Evolutionary conservation across 2,888 invertebrate genomes (phyloP), one percentile per base, ranked within the genome.

Genomic region (Bhutanitis thaidina): DNA sequence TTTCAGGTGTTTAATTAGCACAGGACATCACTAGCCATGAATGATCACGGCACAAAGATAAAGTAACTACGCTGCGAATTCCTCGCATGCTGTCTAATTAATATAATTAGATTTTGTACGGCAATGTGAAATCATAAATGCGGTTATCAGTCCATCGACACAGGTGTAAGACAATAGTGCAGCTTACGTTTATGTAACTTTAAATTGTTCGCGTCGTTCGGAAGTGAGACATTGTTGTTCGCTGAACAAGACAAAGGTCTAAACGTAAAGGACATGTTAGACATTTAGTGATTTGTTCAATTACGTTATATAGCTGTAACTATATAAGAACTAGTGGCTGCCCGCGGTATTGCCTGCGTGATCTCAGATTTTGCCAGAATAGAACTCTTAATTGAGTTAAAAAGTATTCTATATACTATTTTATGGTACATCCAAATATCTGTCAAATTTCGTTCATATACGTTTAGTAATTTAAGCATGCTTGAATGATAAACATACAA

Each of bases 71-170:
- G 32, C 9, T 35, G 29, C 29, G 16, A 49, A 41, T 41, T 10
- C 48, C 48, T 47, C 15, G 41, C 36, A 35, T 41, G 41, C 29
- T 32, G 15, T 15, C 7, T 15, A 36, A 41, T 41, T 41, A 49
- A 12, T 16, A 16, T 16, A 47, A 47, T 47, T 39, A 35, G 7
- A 36, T 49, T 35, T 40, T 15, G 35, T 38, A 37, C 12, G 7
- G 15, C 16, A 9, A 15, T 36, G 13, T 27, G 36, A 35, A 36
- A 30, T 16, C 3, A 41, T 27, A 40, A 15, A 7, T 7, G 20
- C 34, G 12, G 20, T 35, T 49, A 41, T 43, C 48, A 15, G 16
- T 36, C n/a, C 41, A 41, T 36, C 41, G 35, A 14, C 13, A 32
- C 29, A 20, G 10, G 25, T 14, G 36, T 13, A 39, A 39, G 25